Percentiles rank a stretch among this genome's conserved stretches.
Evolutionary conservation across 2,888 invertebrate genomes (phyloP).

Genomic region (Hedychridium roseum): DNA sequence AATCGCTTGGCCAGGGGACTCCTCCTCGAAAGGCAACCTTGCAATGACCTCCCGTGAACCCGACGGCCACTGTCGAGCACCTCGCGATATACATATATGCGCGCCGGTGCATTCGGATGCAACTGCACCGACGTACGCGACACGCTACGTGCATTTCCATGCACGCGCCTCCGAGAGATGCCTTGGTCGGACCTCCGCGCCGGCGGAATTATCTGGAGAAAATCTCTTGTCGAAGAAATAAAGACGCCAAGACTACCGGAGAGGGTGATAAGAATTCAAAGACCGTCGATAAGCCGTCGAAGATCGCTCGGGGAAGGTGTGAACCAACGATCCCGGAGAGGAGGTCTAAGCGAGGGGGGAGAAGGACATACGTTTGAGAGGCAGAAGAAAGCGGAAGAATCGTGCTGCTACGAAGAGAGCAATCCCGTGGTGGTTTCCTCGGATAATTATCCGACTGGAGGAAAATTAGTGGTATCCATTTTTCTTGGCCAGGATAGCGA

Average conservation of each 20-base stretch:
- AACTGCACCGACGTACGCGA: constrained; percentile 1
- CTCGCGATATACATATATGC: constrained; percentile 8
- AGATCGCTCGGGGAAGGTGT: too few species aligned
- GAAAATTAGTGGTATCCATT: too few species aligned
- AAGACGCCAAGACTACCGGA: constrained; percentile 29
- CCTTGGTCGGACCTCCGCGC: constrained; percentile 55
- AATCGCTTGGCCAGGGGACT: constrained; percentile 38
- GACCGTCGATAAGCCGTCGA: too few species aligned
- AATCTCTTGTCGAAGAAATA: constrained; percentile 58
- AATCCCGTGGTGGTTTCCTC: too few species aligned
- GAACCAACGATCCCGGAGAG: too few species aligned
- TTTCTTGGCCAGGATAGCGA: too few species aligned
- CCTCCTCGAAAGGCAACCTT: constrained; percentile 56
- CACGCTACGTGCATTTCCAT: not conserved
- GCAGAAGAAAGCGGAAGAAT: constrained; percentile 2
- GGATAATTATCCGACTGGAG: too few species aligned
- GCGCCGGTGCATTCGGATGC: constrained; percentile 9
- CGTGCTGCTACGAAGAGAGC: not conserved
- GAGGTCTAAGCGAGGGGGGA: not conserved
- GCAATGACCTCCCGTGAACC: constrained; percentile 60
- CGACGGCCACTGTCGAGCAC: constrained; percentile 20
- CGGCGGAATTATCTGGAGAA: constrained; percentile 57
- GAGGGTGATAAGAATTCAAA: constrained; percentile 13
- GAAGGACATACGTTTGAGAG: too few species aligned
- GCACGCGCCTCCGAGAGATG: constrained; percentile 4